Evolutionary conservation across 2,888 invertebrate genomes (phyloP), one percentile per base, ranked within the genome.

Genomic region (Drosophila fulvimacula): DNA sequence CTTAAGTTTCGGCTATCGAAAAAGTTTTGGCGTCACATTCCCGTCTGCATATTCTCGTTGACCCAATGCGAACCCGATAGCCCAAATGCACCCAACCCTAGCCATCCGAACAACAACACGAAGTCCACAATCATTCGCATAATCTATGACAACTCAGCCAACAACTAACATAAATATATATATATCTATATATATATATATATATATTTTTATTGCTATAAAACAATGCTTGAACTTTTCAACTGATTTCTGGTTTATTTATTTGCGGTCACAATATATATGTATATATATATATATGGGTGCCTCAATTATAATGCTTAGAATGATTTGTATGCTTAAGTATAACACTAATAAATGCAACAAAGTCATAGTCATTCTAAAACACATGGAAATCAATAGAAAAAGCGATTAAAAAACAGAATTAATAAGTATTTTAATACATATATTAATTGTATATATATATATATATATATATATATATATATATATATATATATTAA

Each of bases 1-100:
- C 73, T 79, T 79, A 79, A 76, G 78, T 81, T 81, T 75, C 49
- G 67, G 66, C 79, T 79, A 79, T 79, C 79, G 79, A 65, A 66
- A 79, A 79, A 79, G 65, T 79, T 79, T 79, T 81, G 75, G 79
- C 82, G 79, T 72, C 76, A 68, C 60, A 55, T 65, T 62, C 68
- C 68, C 66, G 78, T 69, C 78, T 76, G 75, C 76, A 79, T 61
- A 57, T 27, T 63, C 80, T 72, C 74, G 56, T 76, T 76, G 76
- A 76, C 79, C 76, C 76, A 69, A 49, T 65, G 79, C 30, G 70
- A 27, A 44, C 64, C 32, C 13, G 64, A 73, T 76, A 64, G 62
- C 41, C 51, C 27, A 24, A 44, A 41, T 39, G 34, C 13, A 17
- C 49, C n/a, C 19, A 9, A 0, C 24, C 11, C 21, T 30, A 17